Evolutionary conservation across 2,113 vertebrate species (phyloP), one percentile per base, ranked within the genome.

Genomic region (Onychostruthus taczanowskii): DNA sequence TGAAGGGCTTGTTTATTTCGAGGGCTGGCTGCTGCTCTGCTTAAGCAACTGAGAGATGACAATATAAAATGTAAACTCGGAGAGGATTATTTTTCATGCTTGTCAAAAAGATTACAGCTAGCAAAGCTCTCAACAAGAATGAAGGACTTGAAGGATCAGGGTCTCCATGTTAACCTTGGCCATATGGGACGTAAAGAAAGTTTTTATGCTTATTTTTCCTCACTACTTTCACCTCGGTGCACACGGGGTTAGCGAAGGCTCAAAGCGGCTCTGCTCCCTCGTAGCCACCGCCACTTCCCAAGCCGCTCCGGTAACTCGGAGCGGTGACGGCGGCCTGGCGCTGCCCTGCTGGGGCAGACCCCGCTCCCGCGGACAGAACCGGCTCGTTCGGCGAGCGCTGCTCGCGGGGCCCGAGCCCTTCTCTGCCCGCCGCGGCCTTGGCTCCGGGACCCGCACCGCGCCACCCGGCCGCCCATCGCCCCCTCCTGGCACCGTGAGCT

Each of bases 211-310:
- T 33, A 5, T 73, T 85, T 62, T 50, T 18, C 53, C 8, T 73
- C 66, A 14, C 19, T 26, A 2, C 33, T 1, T 4, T 19, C 49
- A 52, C 10, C 53, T 16, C 43, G 7, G 66, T 0, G 22, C 63
- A 23, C 37, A 47, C 0, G 1, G 59, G 56, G 55, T 14, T 35
- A 27, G 58, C 12, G 11, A 49, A 46, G 61, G 56, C 56, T 46
- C 19, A 0, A 4, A 6, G 20, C 0, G 4, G 35, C 74, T 56
- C 49, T 3, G 8, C 4, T 46, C 11, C 17, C 31, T 1, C 0
- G 8, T 0, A 28, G 22, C 24, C 55, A 14, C 49, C 8, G 50
- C 4, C 2, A 0, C 49, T 35, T 78, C 12, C 26, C 23, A 3
- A 30, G 64, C 16, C 17, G 3, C 13, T 16, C 9, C 1, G 8